Evolutionary conservation across 2,113 vertebrate species (phyloP).

Genomic region (Alouatta palliata): DNA sequence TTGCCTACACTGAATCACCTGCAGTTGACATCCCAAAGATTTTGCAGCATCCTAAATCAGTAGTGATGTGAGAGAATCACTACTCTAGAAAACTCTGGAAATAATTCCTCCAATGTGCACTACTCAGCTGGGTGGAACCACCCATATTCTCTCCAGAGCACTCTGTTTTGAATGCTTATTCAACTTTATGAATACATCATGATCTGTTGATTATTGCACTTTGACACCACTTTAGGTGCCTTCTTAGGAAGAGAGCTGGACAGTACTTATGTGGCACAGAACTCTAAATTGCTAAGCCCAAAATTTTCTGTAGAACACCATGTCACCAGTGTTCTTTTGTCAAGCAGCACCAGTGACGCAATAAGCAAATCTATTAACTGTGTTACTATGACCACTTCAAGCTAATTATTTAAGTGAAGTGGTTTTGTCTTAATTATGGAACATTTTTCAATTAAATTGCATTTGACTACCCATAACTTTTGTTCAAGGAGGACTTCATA

Average conservation of each 20-base stretch:
- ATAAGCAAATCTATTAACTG: slow-evolving; percentile 25
- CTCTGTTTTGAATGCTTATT: not conserved
- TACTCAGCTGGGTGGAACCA: not conserved
- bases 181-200: not conserved
- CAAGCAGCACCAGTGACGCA: not conserved
- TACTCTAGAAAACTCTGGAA: not conserved
- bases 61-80: not conserved
- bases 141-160: not conserved
- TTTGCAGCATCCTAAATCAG: not conserved
- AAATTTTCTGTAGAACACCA: not conserved
- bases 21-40: not conserved
- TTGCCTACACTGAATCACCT: not conserved
- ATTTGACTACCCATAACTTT: slow-evolving; percentile 36
- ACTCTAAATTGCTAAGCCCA: not conserved
- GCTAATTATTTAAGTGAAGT: slow-evolving; percentile 57
- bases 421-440: slow-evolving; percentile 58
- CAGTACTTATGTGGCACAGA: not conserved
- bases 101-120: not conserved
- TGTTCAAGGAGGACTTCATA: slow-evolving; percentile 56
- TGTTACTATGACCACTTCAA: not conserved
- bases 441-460: slow-evolving; percentile 63
- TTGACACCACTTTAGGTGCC: not conserved
- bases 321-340: not conserved
- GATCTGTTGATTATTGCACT: not conserved
- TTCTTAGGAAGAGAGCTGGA: not conserved